Conservation (phyloP, 2,113 vertebrate species). For the Nothoprocta pentlandii region DNA sequence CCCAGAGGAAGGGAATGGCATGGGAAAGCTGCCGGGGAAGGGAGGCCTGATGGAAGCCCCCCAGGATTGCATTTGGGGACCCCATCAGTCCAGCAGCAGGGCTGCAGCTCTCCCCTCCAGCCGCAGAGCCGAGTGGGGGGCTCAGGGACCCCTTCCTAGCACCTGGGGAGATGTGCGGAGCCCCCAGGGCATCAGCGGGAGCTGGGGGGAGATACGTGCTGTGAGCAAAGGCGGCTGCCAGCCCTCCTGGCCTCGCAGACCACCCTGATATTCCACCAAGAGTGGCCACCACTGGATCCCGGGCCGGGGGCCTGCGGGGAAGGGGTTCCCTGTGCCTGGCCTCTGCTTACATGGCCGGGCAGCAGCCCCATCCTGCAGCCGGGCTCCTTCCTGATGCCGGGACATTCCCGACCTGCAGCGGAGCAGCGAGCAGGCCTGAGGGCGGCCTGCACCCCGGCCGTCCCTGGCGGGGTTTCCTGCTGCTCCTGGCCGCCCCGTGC, state of each 20-base stretch:
- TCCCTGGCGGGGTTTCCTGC: background rate
- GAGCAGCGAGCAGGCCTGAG: background rate
- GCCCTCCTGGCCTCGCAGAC: background rate
- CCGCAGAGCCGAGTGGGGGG: no score
- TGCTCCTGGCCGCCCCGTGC: no score
- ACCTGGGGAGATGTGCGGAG: background rate
- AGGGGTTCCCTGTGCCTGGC: background rate
- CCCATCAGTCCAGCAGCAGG: background rate
- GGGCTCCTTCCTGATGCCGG: fast-evolving
- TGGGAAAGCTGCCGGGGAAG: background rate
- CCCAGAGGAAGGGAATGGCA: background rate
- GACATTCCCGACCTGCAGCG: fast-evolving
- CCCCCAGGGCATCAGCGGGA: background rate
- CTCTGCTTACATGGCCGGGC: background rate
- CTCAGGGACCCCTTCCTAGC: background rate
- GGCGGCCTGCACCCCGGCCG: fast-evolving
- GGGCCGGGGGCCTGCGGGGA: background rate
- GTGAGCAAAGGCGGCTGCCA: no score
- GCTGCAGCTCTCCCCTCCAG: background rate
- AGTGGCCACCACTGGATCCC: background rate
- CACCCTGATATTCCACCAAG: background rate
- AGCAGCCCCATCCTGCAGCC: fast-evolving
- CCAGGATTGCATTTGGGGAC: background rate
- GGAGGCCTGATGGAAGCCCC: background rate
- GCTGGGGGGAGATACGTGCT: background rate